These are phyloP conservation scores for Micromussa lordhowensis DNA, from an alignment of 92 coral and sea anemone species.

Conservation along the genomic window DNA sequence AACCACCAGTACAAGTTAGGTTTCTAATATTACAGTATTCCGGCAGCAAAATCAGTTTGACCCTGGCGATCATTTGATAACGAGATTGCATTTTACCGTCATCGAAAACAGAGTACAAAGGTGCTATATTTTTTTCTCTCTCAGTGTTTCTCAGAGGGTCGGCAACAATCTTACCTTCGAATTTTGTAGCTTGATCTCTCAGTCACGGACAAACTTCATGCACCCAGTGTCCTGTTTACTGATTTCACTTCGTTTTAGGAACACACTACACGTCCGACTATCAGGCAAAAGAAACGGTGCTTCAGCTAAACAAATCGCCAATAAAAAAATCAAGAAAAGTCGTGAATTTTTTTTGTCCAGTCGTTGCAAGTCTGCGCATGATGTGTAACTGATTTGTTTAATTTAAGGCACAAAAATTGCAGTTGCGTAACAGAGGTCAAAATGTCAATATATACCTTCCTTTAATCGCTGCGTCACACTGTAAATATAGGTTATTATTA, in stretches of 20 bases:
- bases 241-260: no score
- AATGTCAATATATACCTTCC: background rate
- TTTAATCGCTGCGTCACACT: background rate
- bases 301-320: background rate
- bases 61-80: no score
- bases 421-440: constrained; percentile 7
- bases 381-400: background rate
- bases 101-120: background rate
- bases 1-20: no score
- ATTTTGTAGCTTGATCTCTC: background rate
- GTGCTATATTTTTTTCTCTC: background rate
- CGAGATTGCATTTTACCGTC: no score
- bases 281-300: background rate
- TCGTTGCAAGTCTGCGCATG: background rate
- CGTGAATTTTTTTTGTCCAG: background rate
- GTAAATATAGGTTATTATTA: background rate
- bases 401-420: background rate
- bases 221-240: no score
- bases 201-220: no score
- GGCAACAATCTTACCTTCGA: background rate
- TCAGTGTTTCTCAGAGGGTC: background rate
- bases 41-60: no score
- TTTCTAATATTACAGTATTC: no score
- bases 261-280: background rate
- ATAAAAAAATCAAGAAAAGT: background rate